These are phyloP conservation scores for Zonitis immaculata DNA, from an alignment of 2,888 invertebrate species.

Conservation along the genomic window DNA sequence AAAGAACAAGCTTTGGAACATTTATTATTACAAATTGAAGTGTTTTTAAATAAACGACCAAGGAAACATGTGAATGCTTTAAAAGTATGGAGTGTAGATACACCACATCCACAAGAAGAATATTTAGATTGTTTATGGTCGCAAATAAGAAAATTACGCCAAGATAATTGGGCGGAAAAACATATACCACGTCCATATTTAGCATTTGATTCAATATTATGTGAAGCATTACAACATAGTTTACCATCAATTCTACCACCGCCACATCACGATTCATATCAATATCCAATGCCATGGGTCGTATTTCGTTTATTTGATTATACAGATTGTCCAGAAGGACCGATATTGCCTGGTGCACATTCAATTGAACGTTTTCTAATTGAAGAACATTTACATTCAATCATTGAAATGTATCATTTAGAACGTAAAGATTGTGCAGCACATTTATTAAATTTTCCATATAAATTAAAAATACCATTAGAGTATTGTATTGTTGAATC, in stretches of 20 bases:
- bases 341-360: slow-evolving; percentile 90
- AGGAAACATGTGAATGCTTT: slow-evolving; percentile 92
- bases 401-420: slow-evolving; percentile 78
- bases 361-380: slow-evolving; percentile 97
- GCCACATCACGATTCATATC: slow-evolving; percentile 83
- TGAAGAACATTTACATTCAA: slow-evolving; percentile 94
- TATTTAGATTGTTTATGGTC: slow-evolving; percentile 97
- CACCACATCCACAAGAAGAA: slow-evolving; percentile 93
- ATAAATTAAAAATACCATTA: slow-evolving; percentile 89
- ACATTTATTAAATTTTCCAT: slow-evolving; percentile 85
- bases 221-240: slow-evolving; percentile 95
- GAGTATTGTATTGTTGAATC: slow-evolving; percentile 99
- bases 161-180: slow-evolving; percentile 96
- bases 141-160: slow-evolving; percentile 82
- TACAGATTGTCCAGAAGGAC: slow-evolving; percentile 94
- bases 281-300: slow-evolving; percentile 92
- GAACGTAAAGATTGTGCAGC: slow-evolving; percentile 96
- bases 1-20: slow-evolving; percentile 91
- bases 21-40: slow-evolving; percentile 83
- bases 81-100: slow-evolving; percentile 90
- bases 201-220: slow-evolving; percentile 90
- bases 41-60: slow-evolving; percentile 85
- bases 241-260: slow-evolving; percentile 88
- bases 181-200: slow-evolving; percentile 93
- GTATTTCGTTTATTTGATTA: slow-evolving; percentile 98